Evolutionary conservation across 1,140 invertebrate genomes (phyloP).

Genomic region (Drosophila repletoides): DNA sequence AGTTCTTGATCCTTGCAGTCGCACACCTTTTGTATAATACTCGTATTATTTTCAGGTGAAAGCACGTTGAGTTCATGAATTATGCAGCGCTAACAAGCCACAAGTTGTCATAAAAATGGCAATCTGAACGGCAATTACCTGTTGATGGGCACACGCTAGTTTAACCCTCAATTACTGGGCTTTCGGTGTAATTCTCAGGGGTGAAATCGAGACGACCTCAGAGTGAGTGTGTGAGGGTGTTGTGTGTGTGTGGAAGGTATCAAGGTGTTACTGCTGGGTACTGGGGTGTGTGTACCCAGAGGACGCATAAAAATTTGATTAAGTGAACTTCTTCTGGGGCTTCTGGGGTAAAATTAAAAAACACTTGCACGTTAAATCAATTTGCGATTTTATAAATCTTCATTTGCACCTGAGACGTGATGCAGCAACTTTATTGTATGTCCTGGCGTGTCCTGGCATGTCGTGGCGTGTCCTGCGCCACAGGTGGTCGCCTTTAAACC

Average conservation of each 20-base stretch:
- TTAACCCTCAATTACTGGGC: constrained; percentile 71
- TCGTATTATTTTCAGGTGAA: too few relatives aligned
- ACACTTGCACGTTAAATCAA: constrained; percentile 72
- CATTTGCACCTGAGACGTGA: constrained; percentile 76
- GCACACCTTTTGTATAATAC: too few relatives aligned
- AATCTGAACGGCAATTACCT: constrained; percentile 66
- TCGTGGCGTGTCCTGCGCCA: constrained; percentile 43
- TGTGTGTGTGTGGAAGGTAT: constrained; percentile 12
- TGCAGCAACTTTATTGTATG: background rate
- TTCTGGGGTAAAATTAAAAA: constrained; percentile 58
- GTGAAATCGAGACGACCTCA: constrained; percentile 60
- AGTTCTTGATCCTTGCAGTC: background rate
- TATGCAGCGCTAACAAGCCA: constrained; percentile 71
- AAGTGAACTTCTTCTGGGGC: constrained; percentile 31
- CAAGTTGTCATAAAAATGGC: constrained; percentile 73
- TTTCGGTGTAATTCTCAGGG: constrained; percentile 36
- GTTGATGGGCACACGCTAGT: constrained; percentile 67
- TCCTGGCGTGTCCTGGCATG: constrained; percentile 6
- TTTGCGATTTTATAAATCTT: constrained; percentile 79
- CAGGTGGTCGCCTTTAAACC: constrained; percentile 61
- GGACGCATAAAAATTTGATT: constrained; percentile 72
- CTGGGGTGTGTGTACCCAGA: constrained; percentile 37
- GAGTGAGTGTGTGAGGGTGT: background rate
- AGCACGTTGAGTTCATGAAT: constrained; percentile 61
- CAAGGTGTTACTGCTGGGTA: constrained; percentile 11